phyloP scores from a whole-genome alignment of 2,113 vertebrate genomes.

The Sakesphorus luctuosus region DNA sequence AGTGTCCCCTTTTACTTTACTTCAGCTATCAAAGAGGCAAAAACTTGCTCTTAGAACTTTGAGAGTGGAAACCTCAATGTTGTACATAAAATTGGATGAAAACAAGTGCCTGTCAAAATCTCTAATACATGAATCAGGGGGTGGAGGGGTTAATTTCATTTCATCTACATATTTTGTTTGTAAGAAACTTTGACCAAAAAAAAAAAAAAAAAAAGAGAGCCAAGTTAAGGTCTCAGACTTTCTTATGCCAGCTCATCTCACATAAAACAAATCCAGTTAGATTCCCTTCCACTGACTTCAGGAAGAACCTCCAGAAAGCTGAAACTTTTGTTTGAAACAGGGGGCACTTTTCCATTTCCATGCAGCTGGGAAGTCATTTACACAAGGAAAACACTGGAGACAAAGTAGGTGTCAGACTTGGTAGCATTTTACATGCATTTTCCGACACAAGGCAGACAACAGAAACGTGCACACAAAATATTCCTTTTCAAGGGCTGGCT shows the following conservation, averaged over 20 bases:
- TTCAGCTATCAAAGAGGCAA: background rate
- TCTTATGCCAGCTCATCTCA: background rate
- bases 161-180: background rate
- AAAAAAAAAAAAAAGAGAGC: background rate
- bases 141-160: background rate
- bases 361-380: constrained; percentile 31
- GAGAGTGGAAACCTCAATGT: background rate
- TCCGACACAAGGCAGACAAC: constrained; percentile 60
- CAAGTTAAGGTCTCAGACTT: background rate
- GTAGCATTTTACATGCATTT: constrained; percentile 53
- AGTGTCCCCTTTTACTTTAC: background rate
- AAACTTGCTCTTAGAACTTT: background rate
- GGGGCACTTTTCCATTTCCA: background rate
- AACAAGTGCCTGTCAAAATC: background rate
- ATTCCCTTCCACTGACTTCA: background rate
- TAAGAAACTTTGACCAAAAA: background rate
- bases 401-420: constrained; percentile 63
- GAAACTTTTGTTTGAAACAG: background rate
- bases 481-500: background rate
- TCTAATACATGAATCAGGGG: fast-evolving
- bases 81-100: background rate
- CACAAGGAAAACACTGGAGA: constrained; percentile 45
- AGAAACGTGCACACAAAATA: constrained; percentile 43
- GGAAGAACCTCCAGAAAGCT: constrained; percentile 18
- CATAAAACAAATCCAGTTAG: background rate